Conservation (phyloP, 2,797 vertebrate genomes). For the Oreochromis mossambicus region DNA sequence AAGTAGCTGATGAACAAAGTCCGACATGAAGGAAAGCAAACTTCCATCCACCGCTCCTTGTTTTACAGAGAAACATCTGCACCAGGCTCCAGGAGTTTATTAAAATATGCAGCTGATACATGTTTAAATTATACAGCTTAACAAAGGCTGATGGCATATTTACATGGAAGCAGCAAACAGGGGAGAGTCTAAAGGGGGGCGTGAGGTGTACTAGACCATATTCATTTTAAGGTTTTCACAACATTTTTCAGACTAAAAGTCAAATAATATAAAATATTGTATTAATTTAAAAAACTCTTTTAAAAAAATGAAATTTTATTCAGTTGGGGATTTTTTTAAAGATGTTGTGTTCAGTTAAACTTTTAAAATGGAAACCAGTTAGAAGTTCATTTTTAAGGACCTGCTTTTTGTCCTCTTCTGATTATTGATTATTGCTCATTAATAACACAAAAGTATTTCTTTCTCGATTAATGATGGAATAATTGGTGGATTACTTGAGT, state of each 20-base stretch:
- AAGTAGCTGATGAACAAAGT: not conserved
- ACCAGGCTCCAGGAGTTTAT: not conserved
- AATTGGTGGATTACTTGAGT: not conserved
- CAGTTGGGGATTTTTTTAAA: not conserved
- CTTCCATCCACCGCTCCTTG: rapidly evolving
- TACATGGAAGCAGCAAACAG: not conserved
- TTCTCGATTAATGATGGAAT: not conserved
- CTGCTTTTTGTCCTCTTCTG: not conserved
- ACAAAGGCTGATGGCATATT: not conserved
- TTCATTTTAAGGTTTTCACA: not conserved
- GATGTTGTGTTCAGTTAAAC: not conserved
- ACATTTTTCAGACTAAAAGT: not conserved
- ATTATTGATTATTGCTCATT: not conserved
- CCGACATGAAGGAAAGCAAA: not conserved
- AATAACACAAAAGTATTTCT: not conserved
- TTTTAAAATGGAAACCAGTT: not conserved
- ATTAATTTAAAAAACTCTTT: not conserved
- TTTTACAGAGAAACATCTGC: not conserved
- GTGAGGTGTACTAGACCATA: not conserved
- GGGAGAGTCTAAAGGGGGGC: not conserved
- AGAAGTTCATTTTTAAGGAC: not conserved
- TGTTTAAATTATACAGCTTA: not conserved
- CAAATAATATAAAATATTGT: not conserved
- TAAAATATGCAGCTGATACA: not conserved
- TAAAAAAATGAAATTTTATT: no score